Percentiles rank a stretch among this genome's conserved stretches.
Evolutionary conservation across 2,113 vertebrate species (phyloP).

Genomic region (Rhombomys opimus): DNA sequence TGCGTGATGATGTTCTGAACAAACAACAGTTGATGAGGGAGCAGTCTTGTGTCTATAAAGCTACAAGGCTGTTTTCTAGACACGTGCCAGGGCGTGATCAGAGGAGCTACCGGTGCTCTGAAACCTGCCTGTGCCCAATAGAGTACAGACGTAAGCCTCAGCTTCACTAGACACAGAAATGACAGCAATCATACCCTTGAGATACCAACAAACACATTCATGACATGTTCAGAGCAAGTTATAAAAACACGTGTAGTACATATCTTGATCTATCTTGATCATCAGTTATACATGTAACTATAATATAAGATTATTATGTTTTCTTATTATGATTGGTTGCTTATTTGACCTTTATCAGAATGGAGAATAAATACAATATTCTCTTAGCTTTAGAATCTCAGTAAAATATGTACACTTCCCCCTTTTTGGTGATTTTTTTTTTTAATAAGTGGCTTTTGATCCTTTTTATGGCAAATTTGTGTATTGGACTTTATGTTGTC

Average conservation of each 20-base stretch:
- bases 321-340: constrained; percentile 68
- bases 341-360: constrained; percentile 51
- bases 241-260: constrained; percentile 47
- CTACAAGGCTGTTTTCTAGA: constrained; percentile 57
- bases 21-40: constrained; percentile 78
- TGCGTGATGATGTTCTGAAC: constrained; percentile 76
- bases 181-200: constrained; percentile 1
- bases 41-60: constrained; percentile 60
- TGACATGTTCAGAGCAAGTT: background rate
- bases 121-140: constrained; percentile 43
- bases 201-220: constrained; percentile 49
- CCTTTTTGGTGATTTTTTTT: background rate
- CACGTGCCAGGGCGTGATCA: constrained; percentile 48
- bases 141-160: background rate
- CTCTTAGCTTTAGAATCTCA: constrained; percentile 15
- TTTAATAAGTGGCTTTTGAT: background rate
- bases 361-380: constrained; percentile 52
- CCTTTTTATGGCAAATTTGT: constrained; percentile 59
- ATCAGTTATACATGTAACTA: constrained; percentile 63
- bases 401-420: constrained; percentile 5
- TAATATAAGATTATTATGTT: constrained; percentile 67
- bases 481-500: constrained; percentile 56
- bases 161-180: constrained; percentile 12
- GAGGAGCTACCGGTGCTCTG: constrained; percentile 37
- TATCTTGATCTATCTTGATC: constrained; percentile 74